Base-by-base conservation (phyloP, 2,888 invertebrate genomes). In the Tetragonula carbonaria region DNA sequence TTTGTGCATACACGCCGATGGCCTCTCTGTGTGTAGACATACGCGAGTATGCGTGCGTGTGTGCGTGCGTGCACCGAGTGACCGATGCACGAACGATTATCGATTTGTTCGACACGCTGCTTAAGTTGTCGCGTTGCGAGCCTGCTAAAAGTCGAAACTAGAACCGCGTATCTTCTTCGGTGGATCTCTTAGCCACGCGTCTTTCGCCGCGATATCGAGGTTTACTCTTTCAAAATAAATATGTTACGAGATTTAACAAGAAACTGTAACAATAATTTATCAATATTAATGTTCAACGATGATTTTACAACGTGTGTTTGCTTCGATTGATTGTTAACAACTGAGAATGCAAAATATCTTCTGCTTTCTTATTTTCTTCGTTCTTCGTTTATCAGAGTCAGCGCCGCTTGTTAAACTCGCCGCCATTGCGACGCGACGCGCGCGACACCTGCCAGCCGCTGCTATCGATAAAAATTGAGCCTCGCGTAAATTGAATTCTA, bases 1-100 rank as follows among this genome's bases (percentile, higher is more conserved):
- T 16, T 45, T 45, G 33, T 33, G n/a, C 72, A n/a, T 57, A 45
- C 45, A 23, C 28, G 23, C 65, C 21, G 38, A 38, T 62, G 13
- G 57, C 1, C 14, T 57, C 45, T 57, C 2, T 5, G 5, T 66
- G 50, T 57, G 21, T 28, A 2, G 14, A 21, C 50, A 6, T 23
- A 16, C n/a, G 8, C 16, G 18, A 38, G 38, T n/a, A 28, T 8
- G 3, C 3, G 45, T n/a, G 33, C 28, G 4, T 38, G 50, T 59
- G 23, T 45, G 8, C 18, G 21, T 14, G 45, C 33, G 53, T 28
- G 45, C n/a, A 1, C n/a, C 18, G 11, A 53, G 82, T 70, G 74
- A 66, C 70, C 84, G 73, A 74, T 78, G 71, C 78, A 62, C 84
- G 84, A 45, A 57, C 75, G 84, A 79, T 85, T 70, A 75, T 75